Percentiles rank a stretch among this genome's conserved stretches.
phyloP scores from a whole-genome alignment of 2,888 invertebrate genomes.

The Tenthredo scrophulariae region DNA sequence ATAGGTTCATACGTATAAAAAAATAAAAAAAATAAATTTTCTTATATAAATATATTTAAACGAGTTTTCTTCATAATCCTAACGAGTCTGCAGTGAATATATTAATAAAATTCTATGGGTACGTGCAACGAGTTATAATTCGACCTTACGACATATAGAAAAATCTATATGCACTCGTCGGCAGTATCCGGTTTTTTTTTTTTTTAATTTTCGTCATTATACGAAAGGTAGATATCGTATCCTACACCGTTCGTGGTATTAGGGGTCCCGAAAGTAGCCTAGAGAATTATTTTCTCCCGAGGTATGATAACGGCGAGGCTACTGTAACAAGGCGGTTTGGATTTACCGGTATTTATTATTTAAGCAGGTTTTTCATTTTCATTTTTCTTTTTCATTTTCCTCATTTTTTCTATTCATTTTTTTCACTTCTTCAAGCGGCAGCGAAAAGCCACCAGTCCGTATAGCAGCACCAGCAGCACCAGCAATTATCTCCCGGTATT shows the following conservation, averaged over 20 bases:
- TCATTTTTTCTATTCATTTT: no score
- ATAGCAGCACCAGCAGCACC: not conserved
- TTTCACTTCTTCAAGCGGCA: not conserved
- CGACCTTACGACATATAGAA: no score
- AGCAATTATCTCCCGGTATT: not conserved
- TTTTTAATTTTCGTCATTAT: not conserved
- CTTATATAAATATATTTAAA: no score
- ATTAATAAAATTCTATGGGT: no score
- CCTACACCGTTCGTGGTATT: not conserved
- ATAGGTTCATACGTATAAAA: no score
- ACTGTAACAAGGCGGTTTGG: not conserved
- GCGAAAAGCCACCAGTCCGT: not conserved
- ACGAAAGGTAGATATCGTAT: not conserved
- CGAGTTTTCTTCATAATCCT: no score
- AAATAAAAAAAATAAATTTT: no score
- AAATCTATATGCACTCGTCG: not conserved
- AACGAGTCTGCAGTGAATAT: no score
- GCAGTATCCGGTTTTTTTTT: not conserved
- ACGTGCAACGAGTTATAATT: no score
- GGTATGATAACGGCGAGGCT: not conserved
- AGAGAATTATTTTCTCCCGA: not conserved
- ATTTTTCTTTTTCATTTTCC: not conserved
- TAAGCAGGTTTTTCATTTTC: not conserved
- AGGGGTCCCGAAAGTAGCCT: not conserved
- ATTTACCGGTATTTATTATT: slow-evolving; percentile 10